Evolutionary conservation across 2,888 invertebrate genomes (phyloP), one percentile per base, ranked within the genome.

Genomic region (Phlogophora meticulosa): DNA sequence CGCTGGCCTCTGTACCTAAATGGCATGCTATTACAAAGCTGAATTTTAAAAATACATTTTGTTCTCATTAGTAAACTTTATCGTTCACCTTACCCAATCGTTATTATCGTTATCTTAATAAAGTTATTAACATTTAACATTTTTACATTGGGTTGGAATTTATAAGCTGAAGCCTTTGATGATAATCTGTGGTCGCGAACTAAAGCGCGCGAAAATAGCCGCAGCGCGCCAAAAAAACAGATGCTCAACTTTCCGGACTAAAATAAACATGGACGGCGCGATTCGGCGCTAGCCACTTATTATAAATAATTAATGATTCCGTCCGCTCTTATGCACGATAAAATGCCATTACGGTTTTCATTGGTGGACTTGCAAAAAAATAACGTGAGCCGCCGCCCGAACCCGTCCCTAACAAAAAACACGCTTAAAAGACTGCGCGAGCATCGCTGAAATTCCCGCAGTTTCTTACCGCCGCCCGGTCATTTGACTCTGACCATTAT

Each of bases 241-340:
- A 74, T 79, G 62, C 70, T 76, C 78, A 87, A 81, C 84, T 84
- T 85, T 82, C 82, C 73, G 82, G 59, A 78, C 85, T 84, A 91
- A 91, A 91, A 91, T 88, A 91, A 92, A 92, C 89, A 91, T 87
- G 87, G 87, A 87, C 78, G 82, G 81, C 87, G 88, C 91, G 91
- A 89, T 92, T 93, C 89, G 90, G 92, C 91, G 91, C 94, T 94
- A 94, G 92, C 88, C 90, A 91, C 93, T 94, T 95, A 94, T 94
- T 95, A 95, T 95, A 95, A 95, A 95, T 95, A 94, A 95, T 95
- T 95, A 95, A 95, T 95, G 95, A 95, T 94, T 94, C 92, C 91
- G 87, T 85, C 91, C 88, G 90, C 94, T 93, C 92, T 94, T 94
- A 95, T 94, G 94, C 94, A 94, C 94, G 93, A 94, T 94, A 94